These are phyloP conservation scores for Silurus aristotelis DNA, from an alignment of 2,797 vertebrate genomes.

Conservation along the genomic window DNA sequence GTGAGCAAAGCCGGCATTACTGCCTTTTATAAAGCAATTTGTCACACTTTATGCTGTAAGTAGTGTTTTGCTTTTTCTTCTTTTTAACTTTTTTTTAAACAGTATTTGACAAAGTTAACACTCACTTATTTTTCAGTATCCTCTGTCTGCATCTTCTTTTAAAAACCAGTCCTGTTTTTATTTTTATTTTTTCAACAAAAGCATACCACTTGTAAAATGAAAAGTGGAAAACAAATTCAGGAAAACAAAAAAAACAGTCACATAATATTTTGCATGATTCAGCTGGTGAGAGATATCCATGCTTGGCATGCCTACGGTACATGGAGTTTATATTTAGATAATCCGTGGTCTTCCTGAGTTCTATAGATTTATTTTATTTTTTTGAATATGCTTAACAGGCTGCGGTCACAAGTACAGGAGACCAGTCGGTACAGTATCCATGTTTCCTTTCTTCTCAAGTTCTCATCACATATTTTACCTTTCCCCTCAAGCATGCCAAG, in stretches of 20 bases:
- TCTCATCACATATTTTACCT: constrained; percentile 75
- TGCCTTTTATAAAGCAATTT: not conserved
- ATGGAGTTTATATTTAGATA: constrained; percentile 67
- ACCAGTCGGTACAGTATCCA: constrained; percentile 87
- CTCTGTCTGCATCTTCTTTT: constrained; percentile 48
- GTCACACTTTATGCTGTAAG: constrained; percentile 11
- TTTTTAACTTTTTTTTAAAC: constrained; percentile 29
- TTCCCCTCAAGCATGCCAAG: constrained; percentile 79
- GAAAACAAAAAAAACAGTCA: constrained; percentile 17
- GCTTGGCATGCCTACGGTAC: constrained; percentile 61
- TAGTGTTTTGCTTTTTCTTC: constrained; percentile 28
- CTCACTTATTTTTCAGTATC: constrained; percentile 32
- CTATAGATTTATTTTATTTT: constrained; percentile 84
- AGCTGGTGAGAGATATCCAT: constrained; percentile 44
- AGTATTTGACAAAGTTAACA: constrained; percentile 23
- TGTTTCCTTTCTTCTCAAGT: constrained; percentile 77
- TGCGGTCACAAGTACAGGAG: constrained; percentile 87
- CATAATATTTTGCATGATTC: constrained; percentile 56
- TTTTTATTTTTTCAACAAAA: constrained; percentile 9
- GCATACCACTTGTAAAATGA: constrained; percentile 28
- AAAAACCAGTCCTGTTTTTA: constrained; percentile 28
- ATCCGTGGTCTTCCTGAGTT: constrained; percentile 73
- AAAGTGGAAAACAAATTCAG: constrained; percentile 28
- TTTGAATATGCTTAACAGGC: constrained; percentile 88
- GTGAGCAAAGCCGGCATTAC: constrained; percentile 79